These are phyloP conservation scores for Cyclura pinguis DNA, from an alignment of 2,797 vertebrate genomes.

Conservation along the genomic window DNA sequence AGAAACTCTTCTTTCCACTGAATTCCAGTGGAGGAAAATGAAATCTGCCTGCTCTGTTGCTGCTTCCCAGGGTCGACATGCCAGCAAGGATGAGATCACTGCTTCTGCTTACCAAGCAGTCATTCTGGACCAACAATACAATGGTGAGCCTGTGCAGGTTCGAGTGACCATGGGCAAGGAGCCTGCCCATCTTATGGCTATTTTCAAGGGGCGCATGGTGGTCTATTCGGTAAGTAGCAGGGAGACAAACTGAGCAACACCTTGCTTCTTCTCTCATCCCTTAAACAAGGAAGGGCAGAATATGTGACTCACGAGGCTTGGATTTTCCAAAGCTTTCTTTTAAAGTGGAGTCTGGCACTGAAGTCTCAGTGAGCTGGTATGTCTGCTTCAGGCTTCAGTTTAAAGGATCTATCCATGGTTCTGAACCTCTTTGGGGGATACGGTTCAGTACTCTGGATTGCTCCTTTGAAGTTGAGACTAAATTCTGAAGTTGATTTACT, in stretches of 20 bases:
- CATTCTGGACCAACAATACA: slow-evolving; percentile 85
- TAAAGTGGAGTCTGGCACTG: not conserved
- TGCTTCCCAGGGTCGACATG: slow-evolving; percentile 83
- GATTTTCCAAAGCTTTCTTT: not conserved
- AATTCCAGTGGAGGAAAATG: not conserved
- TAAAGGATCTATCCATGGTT: no score
- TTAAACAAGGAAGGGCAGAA: not conserved
- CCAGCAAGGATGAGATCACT: slow-evolving; percentile 82
- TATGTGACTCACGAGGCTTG: not conserved
- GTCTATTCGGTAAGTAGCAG: slow-evolving; percentile 82
- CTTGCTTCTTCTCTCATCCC: no score
- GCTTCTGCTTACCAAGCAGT: slow-evolving; percentile 87
- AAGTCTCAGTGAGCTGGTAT: no score
- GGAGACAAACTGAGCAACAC: not conserved
- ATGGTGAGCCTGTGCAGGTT: slow-evolving; percentile 86
- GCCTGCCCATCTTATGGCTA: slow-evolving; percentile 87
- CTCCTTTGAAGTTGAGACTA: no score
- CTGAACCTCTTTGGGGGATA: not conserved
- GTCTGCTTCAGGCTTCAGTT: no score
- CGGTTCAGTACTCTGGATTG: no score
- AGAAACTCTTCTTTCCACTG: not conserved
- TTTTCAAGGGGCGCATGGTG: slow-evolving; percentile 90
- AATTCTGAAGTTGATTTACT: no score
- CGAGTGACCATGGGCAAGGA: slow-evolving; percentile 91
- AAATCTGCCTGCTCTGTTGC: not conserved